These are phyloP conservation scores for Patella vulgata DNA, from an alignment of 1,140 invertebrate genomes.

Conservation along the genomic window DNA sequence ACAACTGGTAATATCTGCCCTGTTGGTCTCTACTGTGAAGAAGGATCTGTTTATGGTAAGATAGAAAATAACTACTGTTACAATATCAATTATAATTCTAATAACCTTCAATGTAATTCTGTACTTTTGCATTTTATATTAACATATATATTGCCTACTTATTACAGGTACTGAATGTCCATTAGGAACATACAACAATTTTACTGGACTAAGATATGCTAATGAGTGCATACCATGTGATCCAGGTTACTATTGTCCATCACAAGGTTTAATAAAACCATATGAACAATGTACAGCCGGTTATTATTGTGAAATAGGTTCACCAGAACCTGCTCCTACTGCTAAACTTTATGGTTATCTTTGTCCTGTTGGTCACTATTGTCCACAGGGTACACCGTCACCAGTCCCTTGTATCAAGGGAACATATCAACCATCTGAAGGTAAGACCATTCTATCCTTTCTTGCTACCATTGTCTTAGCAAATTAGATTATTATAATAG, in stretches of 20 bases:
- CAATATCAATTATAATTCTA: conserved; percentile 12
- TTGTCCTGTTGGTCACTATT: conserved; percentile 59
- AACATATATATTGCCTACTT: conserved; percentile 8
- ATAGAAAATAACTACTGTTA: conserved; percentile 1
- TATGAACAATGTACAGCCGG: conserved; percentile 50
- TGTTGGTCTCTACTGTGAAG: conserved; percentile 49
- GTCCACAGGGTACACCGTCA: conserved; percentile 51
- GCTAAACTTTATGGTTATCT: conserved; percentile 50
- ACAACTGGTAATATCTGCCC: conserved; percentile 51
- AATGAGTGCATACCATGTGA: conserved; percentile 58
- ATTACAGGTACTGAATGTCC: conserved; percentile 47
- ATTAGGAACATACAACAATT: conserved; percentile 58
- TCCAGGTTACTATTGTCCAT: conserved; percentile 57
- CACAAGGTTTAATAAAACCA: conserved; percentile 39
- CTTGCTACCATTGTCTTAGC: too few species aligned
- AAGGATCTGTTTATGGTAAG: conserved; percentile 40
- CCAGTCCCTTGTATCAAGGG: conserved; percentile 54
- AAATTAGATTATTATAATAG: too few species aligned
- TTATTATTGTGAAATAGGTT: conserved; percentile 55
- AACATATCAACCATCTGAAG: conserved; percentile 52
- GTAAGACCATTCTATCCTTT: conserved; percentile 26
- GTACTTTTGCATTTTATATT: too few species aligned
- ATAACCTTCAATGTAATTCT: too few species aligned
- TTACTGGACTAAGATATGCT: conserved; percentile 44
- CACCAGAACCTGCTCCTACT: conserved; percentile 44